phyloP scores from a whole-genome alignment of 2,113 vertebrate genomes.

The Plectropomus leopardus region DNA sequence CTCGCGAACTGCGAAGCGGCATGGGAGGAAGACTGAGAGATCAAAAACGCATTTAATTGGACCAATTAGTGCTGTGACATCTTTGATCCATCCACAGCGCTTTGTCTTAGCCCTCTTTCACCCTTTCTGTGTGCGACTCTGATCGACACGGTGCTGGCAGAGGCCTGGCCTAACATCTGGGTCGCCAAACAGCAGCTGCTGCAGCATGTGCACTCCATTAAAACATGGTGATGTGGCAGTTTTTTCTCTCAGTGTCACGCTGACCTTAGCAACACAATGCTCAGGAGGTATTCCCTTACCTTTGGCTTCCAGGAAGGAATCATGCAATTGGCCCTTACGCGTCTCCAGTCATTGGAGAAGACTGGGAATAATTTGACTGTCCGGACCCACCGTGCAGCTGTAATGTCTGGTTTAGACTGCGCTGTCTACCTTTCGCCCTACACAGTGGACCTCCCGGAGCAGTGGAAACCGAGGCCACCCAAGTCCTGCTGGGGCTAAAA shows the following conservation, averaged over 20 bases:
- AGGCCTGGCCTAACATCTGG: conserved; percentile 46
- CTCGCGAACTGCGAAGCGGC: conserved; percentile 40
- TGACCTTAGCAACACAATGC: conserved; percentile 44
- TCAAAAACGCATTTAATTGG: conserved; percentile 67
- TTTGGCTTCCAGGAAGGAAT: conserved; percentile 69
- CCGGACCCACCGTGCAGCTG: conserved; percentile 71
- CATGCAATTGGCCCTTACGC: conserved; percentile 56
- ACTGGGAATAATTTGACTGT: conserved; percentile 76
- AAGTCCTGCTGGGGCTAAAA: conserved; percentile 65
- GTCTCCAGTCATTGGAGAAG: conserved; percentile 61
- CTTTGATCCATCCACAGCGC: conserved; percentile 55
- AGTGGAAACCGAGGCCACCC: conserved; percentile 80
- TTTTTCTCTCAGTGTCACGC: conserved; percentile 60
- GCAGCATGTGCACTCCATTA: conserved; percentile 58
- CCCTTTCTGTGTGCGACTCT: conserved; percentile 17
- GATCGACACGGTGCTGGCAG: conserved; percentile 21
- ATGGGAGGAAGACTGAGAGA: conserved; percentile 38
- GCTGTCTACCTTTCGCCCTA: conserved; percentile 71
- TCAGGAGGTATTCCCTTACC: conserved; percentile 62
- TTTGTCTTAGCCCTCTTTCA: conserved; percentile 44
- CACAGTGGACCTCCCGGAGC: conserved; percentile 74
- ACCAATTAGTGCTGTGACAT: conserved; percentile 51
- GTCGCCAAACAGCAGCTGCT: conserved; percentile 48
- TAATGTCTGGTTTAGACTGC: conserved; percentile 76
- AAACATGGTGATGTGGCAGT: conserved; percentile 68